phyloP scores from a whole-genome alignment of 2,113 vertebrate genomes.

The Columbina picui region DNA sequence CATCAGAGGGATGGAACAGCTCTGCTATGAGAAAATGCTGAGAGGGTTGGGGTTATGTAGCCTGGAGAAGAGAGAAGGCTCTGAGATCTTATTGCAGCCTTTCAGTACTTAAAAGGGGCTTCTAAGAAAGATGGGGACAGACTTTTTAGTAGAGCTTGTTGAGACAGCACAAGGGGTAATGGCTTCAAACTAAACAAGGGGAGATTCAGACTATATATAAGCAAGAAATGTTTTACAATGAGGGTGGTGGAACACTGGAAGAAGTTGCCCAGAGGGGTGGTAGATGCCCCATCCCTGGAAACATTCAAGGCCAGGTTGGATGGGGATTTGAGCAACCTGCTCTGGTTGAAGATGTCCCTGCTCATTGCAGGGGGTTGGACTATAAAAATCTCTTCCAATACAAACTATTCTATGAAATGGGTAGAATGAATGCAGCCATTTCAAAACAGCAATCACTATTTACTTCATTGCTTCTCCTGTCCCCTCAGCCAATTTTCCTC shows the following conservation, averaged over 20 bases:
- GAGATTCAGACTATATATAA: no score
- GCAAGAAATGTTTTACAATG: neutral
- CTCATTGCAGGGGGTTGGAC: no score
- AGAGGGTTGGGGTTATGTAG: neutral
- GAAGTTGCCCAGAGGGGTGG: rapidly evolving
- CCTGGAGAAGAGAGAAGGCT: neutral
- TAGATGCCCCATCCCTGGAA: neutral
- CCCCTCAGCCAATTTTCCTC: neutral
- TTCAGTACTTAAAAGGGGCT: neutral
- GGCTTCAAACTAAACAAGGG: no score
- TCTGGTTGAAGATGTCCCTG: no score
- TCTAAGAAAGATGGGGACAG: neutral
- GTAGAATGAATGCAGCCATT: neutral
- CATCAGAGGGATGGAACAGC: neutral
- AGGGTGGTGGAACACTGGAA: no score
- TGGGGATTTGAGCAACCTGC: neutral
- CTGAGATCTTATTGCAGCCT: rapidly evolving
- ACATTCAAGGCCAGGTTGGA: neutral
- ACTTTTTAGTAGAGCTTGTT: neutral
- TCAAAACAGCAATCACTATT: neutral
- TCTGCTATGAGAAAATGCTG: rapidly evolving
- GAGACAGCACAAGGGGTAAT: no score
- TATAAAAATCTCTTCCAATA: no score
- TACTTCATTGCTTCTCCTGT: neutral
- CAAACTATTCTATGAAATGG: neutral